Conservation (phyloP, 2,113 vertebrate genomes). For the Ceyx melanurus region DNA sequence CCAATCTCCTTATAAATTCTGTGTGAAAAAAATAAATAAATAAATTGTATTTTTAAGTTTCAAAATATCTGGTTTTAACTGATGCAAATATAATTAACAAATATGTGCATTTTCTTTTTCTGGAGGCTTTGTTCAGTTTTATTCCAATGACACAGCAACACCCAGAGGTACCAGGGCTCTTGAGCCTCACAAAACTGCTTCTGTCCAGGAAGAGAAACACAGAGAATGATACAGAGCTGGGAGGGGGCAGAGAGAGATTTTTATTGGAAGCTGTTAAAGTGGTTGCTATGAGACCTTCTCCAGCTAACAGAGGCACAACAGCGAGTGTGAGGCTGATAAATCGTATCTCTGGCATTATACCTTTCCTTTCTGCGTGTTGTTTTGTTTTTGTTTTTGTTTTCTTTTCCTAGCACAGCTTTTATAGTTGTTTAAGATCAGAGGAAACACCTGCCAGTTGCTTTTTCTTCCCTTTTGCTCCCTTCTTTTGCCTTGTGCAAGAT, state of each 20-base stretch:
- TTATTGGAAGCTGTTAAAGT: conserved; percentile 80
- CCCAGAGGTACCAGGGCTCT: background rate
- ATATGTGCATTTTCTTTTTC: background rate
- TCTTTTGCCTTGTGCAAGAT: conserved; percentile 56
- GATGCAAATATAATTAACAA: background rate
- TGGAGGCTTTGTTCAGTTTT: background rate
- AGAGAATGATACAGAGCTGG: conserved; percentile 47
- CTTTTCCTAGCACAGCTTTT: conserved; percentile 5
- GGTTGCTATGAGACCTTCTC: conserved; percentile 81
- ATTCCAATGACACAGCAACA: background rate
- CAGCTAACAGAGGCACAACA: conserved; percentile 65
- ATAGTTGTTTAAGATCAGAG: conserved; percentile 66
- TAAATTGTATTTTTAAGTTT: background rate
- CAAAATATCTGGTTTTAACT: background rate
- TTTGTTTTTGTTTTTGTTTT: background rate
- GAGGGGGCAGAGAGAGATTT: conserved; percentile 71
- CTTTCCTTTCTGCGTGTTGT: background rate
- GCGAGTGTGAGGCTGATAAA: conserved; percentile 63
- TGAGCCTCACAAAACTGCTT: conserved; percentile 23
- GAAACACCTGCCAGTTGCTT: conserved; percentile 60
- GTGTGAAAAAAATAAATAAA: background rate
- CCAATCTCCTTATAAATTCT: fast-evolving
- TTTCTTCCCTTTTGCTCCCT: conserved; percentile 5
- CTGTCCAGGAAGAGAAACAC: conserved; percentile 27
- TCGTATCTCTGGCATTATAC: conserved; percentile 51